These are phyloP conservation scores for Lycaena phlaeas DNA, from an alignment of 2,888 invertebrate species.

Conservation along the genomic window DNA sequence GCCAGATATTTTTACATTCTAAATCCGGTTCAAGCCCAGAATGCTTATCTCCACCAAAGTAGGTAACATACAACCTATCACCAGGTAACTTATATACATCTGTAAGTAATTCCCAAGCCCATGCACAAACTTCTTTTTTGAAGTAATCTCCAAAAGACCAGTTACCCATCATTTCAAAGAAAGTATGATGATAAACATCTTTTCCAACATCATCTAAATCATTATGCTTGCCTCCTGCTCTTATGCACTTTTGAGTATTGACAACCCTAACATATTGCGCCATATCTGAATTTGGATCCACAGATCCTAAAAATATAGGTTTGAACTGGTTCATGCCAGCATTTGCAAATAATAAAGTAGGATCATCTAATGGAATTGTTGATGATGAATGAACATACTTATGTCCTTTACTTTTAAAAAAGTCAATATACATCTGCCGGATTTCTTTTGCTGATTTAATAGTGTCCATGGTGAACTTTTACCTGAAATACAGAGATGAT, in stretches of 20 bases:
- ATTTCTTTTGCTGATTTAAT: constrained; percentile 83
- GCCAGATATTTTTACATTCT: constrained; percentile 88
- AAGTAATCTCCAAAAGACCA: constrained; percentile 99
- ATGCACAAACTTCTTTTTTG: constrained; percentile 95
- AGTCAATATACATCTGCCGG: constrained; percentile 89
- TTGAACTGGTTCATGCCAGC: constrained; percentile 99
- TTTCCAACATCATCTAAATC: constrained; percentile 99
- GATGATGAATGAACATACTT: constrained; percentile 97
- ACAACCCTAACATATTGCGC: constrained; percentile 89
- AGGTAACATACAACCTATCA: constrained; percentile 96
- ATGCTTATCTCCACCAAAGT: constrained; percentile 94
- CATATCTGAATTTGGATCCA: constrained; percentile 97
- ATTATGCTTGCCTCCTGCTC: constrained; percentile 99
- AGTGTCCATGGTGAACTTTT: constrained; percentile 56
- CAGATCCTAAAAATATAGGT: constrained; percentile 96
- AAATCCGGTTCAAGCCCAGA: constrained; percentile 90
- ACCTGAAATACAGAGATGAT: constrained; percentile 17
- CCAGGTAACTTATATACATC: constrained; percentile 82
- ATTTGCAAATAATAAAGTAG: constrained; percentile 97
- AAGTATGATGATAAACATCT: constrained; percentile 99
- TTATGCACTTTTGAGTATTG: constrained; percentile 98
- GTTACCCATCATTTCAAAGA: constrained; percentile 99
- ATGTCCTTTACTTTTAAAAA: constrained; percentile 89
- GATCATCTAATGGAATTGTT: constrained; percentile 97
- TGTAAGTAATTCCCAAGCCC: constrained; percentile 98